These are phyloP conservation scores for Cololabis saira DNA, from an alignment of 2,113 vertebrate species.

Conservation along the genomic window DNA sequence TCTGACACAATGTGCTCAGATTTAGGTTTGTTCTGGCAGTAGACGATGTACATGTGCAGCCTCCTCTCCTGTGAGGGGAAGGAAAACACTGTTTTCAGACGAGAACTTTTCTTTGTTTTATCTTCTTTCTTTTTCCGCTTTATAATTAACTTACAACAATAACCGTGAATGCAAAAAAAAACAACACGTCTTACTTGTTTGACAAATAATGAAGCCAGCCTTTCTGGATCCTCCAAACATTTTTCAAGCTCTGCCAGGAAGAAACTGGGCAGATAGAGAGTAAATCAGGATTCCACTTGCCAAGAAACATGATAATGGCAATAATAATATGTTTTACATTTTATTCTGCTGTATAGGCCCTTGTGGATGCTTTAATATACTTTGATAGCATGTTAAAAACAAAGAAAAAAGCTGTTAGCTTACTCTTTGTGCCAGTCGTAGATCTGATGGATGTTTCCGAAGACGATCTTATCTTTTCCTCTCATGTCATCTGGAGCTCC, in stretches of 20 bases:
- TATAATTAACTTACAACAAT: not conserved
- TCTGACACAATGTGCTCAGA: constrained; percentile 99
- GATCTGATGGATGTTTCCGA: constrained; percentile 99
- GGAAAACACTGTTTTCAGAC: not conserved
- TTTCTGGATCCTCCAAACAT: constrained; percentile 98
- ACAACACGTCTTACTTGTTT: constrained; percentile 86
- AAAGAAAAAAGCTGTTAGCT: constrained; percentile 35
- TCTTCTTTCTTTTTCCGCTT: not conserved
- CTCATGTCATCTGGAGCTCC: constrained; percentile 98
- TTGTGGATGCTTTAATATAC: not conserved
- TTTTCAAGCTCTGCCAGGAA: constrained; percentile 97
- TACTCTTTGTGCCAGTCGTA: constrained; percentile 99
- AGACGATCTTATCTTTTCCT: constrained; percentile 99
- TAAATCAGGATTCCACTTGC: constrained; percentile 18
- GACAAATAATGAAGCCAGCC: constrained; percentile 92
- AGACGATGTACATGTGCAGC: constrained; percentile 99
- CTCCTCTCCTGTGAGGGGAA: constrained; percentile 88
- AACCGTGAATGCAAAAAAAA: not conserved
- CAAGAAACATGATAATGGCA: not conserved
- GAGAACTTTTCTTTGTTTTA: not conserved
- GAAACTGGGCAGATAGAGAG: constrained; percentile 83
- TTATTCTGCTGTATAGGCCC: not conserved
- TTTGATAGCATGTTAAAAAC: not conserved
- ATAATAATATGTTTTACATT: not conserved
- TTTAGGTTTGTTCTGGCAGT: constrained; percentile 99